Conservation (phyloP, 2,113 vertebrate species). For the Buteo buteo region DNA sequence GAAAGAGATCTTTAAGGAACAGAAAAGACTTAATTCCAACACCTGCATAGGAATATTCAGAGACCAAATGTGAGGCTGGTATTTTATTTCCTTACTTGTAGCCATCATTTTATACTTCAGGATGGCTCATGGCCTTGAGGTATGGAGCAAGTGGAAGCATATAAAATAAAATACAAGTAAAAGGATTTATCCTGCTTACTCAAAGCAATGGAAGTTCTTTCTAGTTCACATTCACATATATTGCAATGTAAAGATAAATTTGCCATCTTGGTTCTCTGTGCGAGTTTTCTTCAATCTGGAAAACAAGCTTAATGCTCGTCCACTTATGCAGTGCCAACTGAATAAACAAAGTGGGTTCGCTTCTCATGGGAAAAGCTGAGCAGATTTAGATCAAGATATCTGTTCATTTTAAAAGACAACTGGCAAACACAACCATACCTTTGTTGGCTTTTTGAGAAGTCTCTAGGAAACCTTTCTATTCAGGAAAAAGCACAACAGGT, state of each 20-base stretch:
- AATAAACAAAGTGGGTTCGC: not conserved
- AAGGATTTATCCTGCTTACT: not conserved
- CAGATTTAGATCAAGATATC: not conserved
- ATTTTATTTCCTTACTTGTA: not conserved
- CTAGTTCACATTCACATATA: not conserved
- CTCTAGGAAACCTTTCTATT: not conserved
- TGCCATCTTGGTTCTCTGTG: not conserved
- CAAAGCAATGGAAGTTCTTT: not conserved
- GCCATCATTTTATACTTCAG: not conserved
- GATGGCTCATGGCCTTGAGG: not conserved
- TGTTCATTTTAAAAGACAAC: not conserved
- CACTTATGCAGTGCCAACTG: not conserved
- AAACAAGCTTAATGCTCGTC: not conserved
- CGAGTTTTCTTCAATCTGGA: not conserved
- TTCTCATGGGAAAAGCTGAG: slow-evolving; percentile 4
- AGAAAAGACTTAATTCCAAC: slow-evolving; percentile 21
- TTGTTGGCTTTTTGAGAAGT: not conserved
- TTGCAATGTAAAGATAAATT: not conserved
- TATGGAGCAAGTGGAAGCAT: not conserved
- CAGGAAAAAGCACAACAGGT: not conserved
- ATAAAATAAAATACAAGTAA: not conserved
- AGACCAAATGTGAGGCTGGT: not conserved
- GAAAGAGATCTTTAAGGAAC: slow-evolving; percentile 54
- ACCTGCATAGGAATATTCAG: slow-evolving; percentile 45
- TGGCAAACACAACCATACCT: not conserved